phyloP scores from a whole-genome alignment of 2,797 vertebrate genomes.

The Delichon dasypus region DNA sequence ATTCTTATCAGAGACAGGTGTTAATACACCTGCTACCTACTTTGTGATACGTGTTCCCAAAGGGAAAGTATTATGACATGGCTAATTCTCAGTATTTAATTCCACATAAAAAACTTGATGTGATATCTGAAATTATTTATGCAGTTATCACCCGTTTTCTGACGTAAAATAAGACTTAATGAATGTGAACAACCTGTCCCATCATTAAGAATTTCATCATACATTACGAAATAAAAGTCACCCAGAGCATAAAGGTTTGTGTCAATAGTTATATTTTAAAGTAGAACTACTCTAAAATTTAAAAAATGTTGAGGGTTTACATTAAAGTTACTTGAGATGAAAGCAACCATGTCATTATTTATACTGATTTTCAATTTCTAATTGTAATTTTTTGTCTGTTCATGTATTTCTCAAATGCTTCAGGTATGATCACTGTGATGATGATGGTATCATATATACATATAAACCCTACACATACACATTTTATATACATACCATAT shows the following conservation, averaged over 20 bases:
- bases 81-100: background rate
- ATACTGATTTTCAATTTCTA: background rate
- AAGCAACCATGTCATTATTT: background rate
- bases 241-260: background rate
- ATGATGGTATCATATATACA: background rate
- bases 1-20: background rate
- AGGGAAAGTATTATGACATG: background rate
- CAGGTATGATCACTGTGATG: background rate
- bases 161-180: background rate
- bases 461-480: background rate
- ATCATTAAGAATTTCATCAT: background rate
- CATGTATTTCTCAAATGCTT: background rate
- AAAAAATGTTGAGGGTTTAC: background rate
- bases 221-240: background rate
- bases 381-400: background rate
- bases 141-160: background rate
- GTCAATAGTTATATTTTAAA: background rate
- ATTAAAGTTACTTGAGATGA: background rate
- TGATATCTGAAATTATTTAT: background rate
- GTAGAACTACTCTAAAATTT: background rate
- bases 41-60: background rate
- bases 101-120: background rate
- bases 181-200: background rate
- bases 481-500: slow-evolving; percentile 79
- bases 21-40: background rate